Percentiles rank a stretch among this genome's conserved stretches.
phyloP scores from a whole-genome alignment of 37 sponge, comb jelly and placozoan genomes.

The Theonella swinhoei region DNA sequence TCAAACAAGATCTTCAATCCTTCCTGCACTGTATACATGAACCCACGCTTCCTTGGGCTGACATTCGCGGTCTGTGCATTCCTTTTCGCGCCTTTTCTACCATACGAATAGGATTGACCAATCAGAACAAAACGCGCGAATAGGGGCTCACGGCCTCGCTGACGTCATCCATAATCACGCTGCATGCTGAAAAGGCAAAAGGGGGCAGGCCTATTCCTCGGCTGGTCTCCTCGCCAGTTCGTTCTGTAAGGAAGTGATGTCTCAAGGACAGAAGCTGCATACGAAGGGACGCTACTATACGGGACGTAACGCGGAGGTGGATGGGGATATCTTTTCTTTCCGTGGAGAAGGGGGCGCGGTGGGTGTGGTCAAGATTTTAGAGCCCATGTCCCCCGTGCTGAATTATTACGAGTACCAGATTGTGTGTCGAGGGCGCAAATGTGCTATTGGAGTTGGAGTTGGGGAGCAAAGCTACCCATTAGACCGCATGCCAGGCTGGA shows the following conservation, averaged over 20 bases:
- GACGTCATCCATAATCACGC: no score
- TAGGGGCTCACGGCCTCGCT: no score
- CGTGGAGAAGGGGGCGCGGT: constrained; percentile 33
- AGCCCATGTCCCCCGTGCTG: constrained; percentile 71
- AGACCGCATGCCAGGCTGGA: constrained; percentile 81
- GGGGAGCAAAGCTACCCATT: constrained; percentile 54
- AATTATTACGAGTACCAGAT: constrained; percentile 85
- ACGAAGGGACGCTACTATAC: constrained; percentile 34
- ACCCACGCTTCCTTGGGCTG: no score
- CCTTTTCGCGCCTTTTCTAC: no score
- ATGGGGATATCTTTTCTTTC: constrained; percentile 63
- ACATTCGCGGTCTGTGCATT: no score
- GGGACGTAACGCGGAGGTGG: constrained; percentile 50
- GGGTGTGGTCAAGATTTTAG: constrained; percentile 77
- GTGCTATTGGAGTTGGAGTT: constrained; percentile 71
- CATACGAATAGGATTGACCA: no score
- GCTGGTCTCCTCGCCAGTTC: no score
- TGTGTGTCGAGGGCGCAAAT: constrained; percentile 44
- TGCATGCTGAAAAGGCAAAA: no score
- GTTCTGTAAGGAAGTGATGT: constrained; percentile 41
- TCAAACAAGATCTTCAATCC: no score
- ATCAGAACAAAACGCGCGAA: no score
- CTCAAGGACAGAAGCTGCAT: constrained; percentile 44
- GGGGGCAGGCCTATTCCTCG: no score
- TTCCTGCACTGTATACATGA: no score